Evolutionary conservation across 2,113 vertebrate genomes (phyloP), one percentile per base, ranked within the genome.

Genomic region (Peromyscus polionotus): DNA sequence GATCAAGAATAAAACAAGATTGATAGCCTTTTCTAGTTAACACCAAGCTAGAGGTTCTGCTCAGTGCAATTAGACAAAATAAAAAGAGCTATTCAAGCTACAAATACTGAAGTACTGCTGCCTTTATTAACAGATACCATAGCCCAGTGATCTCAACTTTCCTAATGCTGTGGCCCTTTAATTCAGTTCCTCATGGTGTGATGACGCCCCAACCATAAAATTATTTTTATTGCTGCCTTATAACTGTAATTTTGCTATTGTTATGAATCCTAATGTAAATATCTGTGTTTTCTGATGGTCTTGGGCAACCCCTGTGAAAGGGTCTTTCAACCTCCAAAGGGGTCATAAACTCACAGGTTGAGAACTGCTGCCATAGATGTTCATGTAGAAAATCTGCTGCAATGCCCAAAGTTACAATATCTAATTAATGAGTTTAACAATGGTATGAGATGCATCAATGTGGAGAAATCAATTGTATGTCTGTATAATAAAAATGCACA

Each of bases 401-500:
- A 70, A 70, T 31, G 42, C 17, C 22, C 51, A 77, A 94, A 31
- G 28, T 57, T 80, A 51, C 1, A 51, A 63, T 57, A 80, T 77
- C 12, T 80, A 86, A 57, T n/a, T 26, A 73, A 39, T 70, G 51
- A 91, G 28, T 26, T 65, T 81, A 81, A 13, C 48, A 86, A 65
- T 65, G 28, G 10, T 57, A 85, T n/a, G 54, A 12, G 22, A 88
- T 67, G 48, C 11, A 48, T 61, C 48, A 80, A 57, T 80, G 54
- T 8, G 11, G 70, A 90, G 5, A 81, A 70, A 86, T 63, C 36
- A 12, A 36, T 45, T 72, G 0, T 57, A 31, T 75, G 63, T 39
- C 81, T 88, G 8, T 83, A 57, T 67, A 51, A n/a, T 81, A 94
- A 61, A 75, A 88, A 73, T 20, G 9, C 68, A 79, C 42, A 96